Base-by-base conservation (phyloP, 2,113 vertebrate species). In the Jaculus jaculus region DNA sequence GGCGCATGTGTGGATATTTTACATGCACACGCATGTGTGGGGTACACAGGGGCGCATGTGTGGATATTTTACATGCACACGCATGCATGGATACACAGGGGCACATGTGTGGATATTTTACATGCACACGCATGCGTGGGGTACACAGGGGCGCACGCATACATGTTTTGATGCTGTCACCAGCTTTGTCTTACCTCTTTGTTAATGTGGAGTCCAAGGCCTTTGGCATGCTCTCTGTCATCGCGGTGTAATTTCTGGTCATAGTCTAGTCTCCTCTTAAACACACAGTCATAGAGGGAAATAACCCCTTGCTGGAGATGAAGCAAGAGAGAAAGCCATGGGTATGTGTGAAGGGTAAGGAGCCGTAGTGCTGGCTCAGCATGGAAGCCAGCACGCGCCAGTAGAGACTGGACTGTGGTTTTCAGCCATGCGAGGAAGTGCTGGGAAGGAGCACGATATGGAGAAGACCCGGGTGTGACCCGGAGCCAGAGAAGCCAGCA, bases 201-300 rank as follows among this genome's bases (percentile, higher is more conserved):
- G 0, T 98, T 90, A 73, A 98, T 12, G 15, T 97, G 95, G 42
- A 98, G 98, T 26, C 98, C 98, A 93, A 28, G 61, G 93, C 85
- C 82, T 15, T 97, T 98, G 6, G 98, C 93, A 0, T 98, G 97
- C 84, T 96, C 96, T 96, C 98, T 97, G 96, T 98, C 98, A 89
- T 98, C 98, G 15, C 97, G 95, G 11, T 97, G 97, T 82, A 98
- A 85, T 34, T 93, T 89, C 16, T 97, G 85, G 86, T 98, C 94
- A 3, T 98, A 98, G 79, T 89, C 95, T 7, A 93, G 96, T 2
- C 87, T 60, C 82, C 92, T 94, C 84, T 97, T 95, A 92, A 98
- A 98, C 78, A 98, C 16, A 61, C 97, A 97, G 93, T 98, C 98
- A 0, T 98, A 98, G 75, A 97, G 94, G 79, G 97, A 98, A 96